Conservation (phyloP, 2,888 invertebrate species). For the Stenchaetothrips biformis region DNA sequence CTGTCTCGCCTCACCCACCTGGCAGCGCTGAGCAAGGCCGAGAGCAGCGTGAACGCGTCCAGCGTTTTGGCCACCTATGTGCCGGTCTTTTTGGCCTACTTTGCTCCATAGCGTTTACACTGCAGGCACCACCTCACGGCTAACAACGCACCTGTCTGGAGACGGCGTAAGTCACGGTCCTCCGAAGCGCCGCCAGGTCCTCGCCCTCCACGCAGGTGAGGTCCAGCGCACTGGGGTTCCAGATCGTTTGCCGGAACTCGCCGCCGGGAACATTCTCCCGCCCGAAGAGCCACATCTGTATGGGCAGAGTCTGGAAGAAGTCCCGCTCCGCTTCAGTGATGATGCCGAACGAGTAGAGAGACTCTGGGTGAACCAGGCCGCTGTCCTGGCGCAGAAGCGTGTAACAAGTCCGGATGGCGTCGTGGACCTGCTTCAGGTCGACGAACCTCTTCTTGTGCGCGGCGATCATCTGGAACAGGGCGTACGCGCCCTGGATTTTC, state of each 20-base stretch:
- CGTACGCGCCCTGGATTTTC: constrained; percentile 1
- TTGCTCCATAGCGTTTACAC: no score
- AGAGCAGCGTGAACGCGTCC: no score
- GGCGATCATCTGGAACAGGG: neutral
- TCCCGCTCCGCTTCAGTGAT: neutral
- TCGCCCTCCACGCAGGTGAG: neutral
- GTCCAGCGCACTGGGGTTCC: neutral
- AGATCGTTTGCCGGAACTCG: neutral
- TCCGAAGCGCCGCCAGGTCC: neutral
- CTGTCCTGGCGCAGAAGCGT: neutral
- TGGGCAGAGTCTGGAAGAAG: neutral
- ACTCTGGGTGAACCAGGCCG: neutral
- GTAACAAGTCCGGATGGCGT: neutral
- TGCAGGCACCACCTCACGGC: no score
- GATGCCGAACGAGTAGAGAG: neutral
- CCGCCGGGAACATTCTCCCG: neutral
- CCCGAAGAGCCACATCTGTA: neutral
- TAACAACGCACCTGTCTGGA: neutral
- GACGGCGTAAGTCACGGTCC: neutral
- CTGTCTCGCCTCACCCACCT: no score
- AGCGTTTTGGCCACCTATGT: no score
- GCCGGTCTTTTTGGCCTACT: no score
- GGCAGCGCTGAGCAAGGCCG: no score
- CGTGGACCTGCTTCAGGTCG: constrained; percentile 6
- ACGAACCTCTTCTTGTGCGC: neutral